Evolutionary conservation across 2,797 vertebrate genomes (phyloP).

Genomic region (Columba guinea): DNA sequence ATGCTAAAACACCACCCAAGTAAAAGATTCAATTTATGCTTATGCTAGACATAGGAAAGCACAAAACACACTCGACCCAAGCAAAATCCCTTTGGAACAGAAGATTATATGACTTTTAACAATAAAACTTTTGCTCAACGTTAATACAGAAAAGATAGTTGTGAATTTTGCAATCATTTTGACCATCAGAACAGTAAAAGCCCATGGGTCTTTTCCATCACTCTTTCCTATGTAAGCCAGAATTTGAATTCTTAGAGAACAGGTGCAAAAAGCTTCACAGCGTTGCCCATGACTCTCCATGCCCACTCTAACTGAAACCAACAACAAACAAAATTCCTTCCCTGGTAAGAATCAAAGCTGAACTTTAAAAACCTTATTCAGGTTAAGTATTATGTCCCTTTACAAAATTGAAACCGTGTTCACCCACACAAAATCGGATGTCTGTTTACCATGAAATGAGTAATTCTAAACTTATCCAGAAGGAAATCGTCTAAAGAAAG

Average conservation of each 20-base stretch:
- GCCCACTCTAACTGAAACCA: neutral
- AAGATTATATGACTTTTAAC: neutral
- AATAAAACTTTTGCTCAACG: accelerated
- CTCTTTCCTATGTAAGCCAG: neutral
- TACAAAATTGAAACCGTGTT: accelerated
- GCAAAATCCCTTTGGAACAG: neutral
- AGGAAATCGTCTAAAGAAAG: neutral
- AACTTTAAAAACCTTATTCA: neutral
- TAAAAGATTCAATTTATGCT: neutral
- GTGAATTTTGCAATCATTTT: neutral
- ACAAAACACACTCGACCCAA: neutral
- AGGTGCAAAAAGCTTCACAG: neutral
- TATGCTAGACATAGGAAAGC: neutral
- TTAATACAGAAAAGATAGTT: neutral
- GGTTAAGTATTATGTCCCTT: neutral
- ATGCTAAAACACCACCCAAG: neutral
- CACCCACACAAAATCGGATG: neutral
- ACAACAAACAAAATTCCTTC: neutral
- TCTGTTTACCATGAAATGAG: neutral
- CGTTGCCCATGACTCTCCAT: no score
- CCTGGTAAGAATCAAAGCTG: neutral
- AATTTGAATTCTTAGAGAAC: neutral
- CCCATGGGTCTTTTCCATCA: neutral
- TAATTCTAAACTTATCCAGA: neutral
- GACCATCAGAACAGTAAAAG: neutral